These are phyloP conservation scores for Sapayoa aenigma DNA, from an alignment of 2,113 vertebrate species.

Conservation along the genomic window DNA sequence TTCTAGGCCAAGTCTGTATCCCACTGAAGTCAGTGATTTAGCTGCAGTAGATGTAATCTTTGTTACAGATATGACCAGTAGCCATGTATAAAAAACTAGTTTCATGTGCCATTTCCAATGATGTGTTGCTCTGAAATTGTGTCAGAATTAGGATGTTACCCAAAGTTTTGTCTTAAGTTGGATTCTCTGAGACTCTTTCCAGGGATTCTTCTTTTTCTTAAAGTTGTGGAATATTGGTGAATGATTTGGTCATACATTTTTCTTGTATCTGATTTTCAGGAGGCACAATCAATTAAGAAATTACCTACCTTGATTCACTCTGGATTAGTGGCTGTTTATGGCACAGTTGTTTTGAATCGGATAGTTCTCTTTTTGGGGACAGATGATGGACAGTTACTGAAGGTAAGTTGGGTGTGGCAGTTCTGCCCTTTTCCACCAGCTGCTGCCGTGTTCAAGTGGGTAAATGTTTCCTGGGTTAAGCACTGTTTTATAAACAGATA, in stretches of 20 bases:
- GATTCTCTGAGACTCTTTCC: not conserved
- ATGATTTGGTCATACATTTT: constrained; percentile 17
- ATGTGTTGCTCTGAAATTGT: not conserved
- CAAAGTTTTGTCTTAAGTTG: not conserved
- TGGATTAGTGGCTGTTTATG: constrained; percentile 83
- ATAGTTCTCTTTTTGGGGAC: constrained; percentile 86
- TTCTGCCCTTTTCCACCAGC: not conserved
- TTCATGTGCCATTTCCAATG: not conserved
- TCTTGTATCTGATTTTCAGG: constrained; percentile 62
- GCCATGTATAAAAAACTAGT: not conserved
- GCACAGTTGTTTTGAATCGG: constrained; percentile 76
- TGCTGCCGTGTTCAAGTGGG: not conserved
- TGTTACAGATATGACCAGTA: not conserved
- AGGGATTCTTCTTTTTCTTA: not conserved
- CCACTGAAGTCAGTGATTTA: not conserved
- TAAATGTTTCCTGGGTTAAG: not conserved
- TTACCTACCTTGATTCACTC: constrained; percentile 74
- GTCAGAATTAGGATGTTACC: not conserved
- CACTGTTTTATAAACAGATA: not conserved
- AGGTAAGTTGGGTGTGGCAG: constrained; percentile 73
- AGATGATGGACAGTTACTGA: constrained; percentile 84
- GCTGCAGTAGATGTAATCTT: not conserved
- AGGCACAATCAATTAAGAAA: constrained; percentile 52
- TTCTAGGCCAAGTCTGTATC: not conserved
- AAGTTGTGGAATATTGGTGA: not conserved